Percentiles rank a stretch among this genome's conserved stretches.
Evolutionary conservation across 2,113 vertebrate species (phyloP).

Genomic region (Dicerorhinus sumatrensis): DNA sequence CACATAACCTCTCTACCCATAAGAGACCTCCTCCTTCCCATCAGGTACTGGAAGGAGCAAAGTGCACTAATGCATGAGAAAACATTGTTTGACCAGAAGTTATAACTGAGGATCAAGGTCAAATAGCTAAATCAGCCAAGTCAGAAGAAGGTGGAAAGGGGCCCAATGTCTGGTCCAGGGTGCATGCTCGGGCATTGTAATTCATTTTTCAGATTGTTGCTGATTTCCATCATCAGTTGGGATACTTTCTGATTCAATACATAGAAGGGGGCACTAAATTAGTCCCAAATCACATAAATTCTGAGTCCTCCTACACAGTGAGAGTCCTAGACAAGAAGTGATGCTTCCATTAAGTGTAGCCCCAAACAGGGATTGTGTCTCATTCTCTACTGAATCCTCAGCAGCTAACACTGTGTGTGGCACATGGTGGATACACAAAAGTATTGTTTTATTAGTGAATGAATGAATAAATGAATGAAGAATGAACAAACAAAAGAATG

Average conservation of each 20-base stretch:
- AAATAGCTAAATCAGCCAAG: neutral
- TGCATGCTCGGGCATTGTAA: neutral
- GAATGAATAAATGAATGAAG: neutral
- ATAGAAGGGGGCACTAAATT: neutral
- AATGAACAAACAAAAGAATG: neutral
- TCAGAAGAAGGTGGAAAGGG: neutral
- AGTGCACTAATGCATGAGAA: neutral
- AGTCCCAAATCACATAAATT: neutral
- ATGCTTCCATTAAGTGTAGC: neutral
- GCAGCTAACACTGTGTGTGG: neutral
- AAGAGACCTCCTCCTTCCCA: neutral
- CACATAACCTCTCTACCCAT: neutral
- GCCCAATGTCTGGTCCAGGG: neutral
- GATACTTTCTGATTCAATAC: neutral
- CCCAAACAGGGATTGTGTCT: neutral
- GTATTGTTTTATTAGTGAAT: neutral
- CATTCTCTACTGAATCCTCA: neutral
- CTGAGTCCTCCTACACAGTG: neutral
- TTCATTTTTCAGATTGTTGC: conserved; percentile 13
- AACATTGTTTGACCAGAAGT: neutral
- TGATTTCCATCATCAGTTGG: neutral
- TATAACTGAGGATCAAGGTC: neutral
- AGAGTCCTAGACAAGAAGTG: neutral
- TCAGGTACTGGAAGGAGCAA: neutral
- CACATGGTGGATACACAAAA: neutral